Evolutionary conservation across 2,888 invertebrate species (phyloP).

Genomic region (Synanthedon vespiformis): DNA sequence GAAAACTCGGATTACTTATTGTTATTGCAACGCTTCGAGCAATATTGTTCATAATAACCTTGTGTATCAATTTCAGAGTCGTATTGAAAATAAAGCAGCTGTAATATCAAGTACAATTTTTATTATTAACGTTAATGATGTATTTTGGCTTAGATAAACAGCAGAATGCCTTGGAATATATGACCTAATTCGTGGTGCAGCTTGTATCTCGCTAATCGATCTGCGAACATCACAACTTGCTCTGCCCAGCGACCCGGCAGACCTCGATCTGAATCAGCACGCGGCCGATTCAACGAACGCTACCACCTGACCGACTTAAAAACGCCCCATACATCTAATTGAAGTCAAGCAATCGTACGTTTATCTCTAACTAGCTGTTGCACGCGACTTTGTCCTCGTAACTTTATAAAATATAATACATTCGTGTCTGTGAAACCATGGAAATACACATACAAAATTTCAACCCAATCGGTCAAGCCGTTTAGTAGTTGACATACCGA

Average conservation of each 20-base stretch:
- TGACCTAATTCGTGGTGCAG: slow-evolving; percentile 16
- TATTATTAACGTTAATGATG: slow-evolving; percentile 1
- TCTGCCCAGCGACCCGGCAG: slow-evolving; percentile 40
- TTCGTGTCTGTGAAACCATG: no score
- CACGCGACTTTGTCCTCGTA: no score
- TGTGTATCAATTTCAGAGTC: slow-evolving; percentile 6
- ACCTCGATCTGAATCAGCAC: slow-evolving; percentile 60
- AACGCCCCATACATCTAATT: slow-evolving; percentile 21
- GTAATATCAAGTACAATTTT: slow-evolving; percentile 2
- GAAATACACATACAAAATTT: no score
- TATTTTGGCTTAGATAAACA: slow-evolving; percentile 2
- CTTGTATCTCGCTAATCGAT: slow-evolving; percentile 44
- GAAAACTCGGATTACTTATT: slow-evolving; percentile 46
- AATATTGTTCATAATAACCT: slow-evolving; percentile 18
- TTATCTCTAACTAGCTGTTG: no score
- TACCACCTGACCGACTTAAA: slow-evolving; percentile 34
- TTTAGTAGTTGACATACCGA: no score
- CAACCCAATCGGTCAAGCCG: no score
- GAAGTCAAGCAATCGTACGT: slow-evolving; percentile 1
- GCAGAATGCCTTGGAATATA: slow-evolving; percentile 12
- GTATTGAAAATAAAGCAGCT: slow-evolving; percentile 1
- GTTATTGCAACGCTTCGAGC: slow-evolving; percentile 35
- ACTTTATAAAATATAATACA: no score
- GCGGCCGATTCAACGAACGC: slow-evolving; percentile 42
- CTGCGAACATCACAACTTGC: slow-evolving; percentile 34